These are phyloP conservation scores for Varanus salvator DNA, from an alignment of 2,113 vertebrate species.

Conservation along the genomic window DNA sequence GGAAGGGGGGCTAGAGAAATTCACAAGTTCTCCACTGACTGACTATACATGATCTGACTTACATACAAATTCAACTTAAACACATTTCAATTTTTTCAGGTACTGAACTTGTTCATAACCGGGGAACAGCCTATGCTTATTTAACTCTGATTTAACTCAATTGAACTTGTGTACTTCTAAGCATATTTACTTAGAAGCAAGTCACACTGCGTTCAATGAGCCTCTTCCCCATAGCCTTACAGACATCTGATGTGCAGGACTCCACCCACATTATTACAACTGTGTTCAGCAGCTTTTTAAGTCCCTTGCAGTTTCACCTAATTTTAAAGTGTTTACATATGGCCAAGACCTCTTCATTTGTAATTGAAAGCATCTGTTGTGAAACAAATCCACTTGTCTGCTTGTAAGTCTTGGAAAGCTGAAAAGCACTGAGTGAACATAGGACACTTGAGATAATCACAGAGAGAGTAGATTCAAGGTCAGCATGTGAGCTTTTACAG, in stretches of 20 bases:
- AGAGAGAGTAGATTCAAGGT: neutral
- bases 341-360: neutral
- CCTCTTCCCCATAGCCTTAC: neutral
- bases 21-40: too few species aligned
- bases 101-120: too few species aligned
- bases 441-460: neutral
- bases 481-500: neutral
- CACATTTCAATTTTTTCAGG: too few species aligned
- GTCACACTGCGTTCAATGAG: neutral
- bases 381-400: neutral
- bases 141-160: neutral
- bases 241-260: neutral
- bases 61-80: too few species aligned
- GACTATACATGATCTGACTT: too few species aligned
- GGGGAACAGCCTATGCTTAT: neutral
- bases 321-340: neutral
- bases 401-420: slow-evolving; percentile 3
- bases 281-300: neutral
- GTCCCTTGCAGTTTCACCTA: neutral
- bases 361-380: neutral
- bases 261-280: neutral
- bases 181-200: neutral
- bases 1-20: too few species aligned
- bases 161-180: neutral
- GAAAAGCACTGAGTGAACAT: neutral